These are phyloP conservation scores for Abrostola tripartita DNA, from an alignment of 2,888 invertebrate species.

Conservation along the genomic window DNA sequence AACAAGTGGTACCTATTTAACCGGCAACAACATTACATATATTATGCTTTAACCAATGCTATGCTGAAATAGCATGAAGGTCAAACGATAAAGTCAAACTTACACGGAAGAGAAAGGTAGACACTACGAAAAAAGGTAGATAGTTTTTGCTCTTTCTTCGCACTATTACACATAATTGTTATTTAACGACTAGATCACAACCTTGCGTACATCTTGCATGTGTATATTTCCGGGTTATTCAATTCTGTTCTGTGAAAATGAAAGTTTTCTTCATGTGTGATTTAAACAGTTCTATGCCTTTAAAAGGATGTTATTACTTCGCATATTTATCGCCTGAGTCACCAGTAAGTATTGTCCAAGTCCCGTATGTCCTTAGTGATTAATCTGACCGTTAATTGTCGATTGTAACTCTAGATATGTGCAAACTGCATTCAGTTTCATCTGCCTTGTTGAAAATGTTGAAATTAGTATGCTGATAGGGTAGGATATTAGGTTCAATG, in stretches of 20 bases:
- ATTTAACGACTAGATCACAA: conserved; percentile 37
- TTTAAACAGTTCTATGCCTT: conserved; percentile 19
- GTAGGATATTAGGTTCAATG: no score
- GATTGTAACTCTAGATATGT: conserved; percentile 24
- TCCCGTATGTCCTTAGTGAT: conserved; percentile 57
- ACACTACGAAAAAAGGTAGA: conserved; percentile 40
- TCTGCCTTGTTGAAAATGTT: not conserved
- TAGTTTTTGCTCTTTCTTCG: conserved; percentile 47
- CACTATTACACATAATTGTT: conserved; percentile 42
- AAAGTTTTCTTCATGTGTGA: conserved; percentile 23
- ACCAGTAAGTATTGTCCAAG: conserved; percentile 54
- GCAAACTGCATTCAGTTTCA: not conserved
- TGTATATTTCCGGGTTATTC: conserved; percentile 38
- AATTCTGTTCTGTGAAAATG: conserved; percentile 24
- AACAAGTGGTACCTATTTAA: conserved; percentile 44
- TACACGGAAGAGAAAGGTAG: conserved; percentile 52
- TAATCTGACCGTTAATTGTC: conserved; percentile 51
- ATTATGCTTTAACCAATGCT: conserved; percentile 22
- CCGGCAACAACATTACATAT: conserved; percentile 39
- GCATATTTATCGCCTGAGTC: conserved; percentile 73
- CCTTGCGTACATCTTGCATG: conserved; percentile 20
- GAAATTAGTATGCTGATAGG: not conserved
- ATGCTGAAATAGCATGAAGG: conserved; percentile 54
- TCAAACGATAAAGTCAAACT: conserved; percentile 41
- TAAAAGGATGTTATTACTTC: conserved; percentile 47